Evolutionary conservation across 2,797 vertebrate species (phyloP), one percentile per base, ranked within the genome.

Genomic region (Urophycis tenuis): DNA sequence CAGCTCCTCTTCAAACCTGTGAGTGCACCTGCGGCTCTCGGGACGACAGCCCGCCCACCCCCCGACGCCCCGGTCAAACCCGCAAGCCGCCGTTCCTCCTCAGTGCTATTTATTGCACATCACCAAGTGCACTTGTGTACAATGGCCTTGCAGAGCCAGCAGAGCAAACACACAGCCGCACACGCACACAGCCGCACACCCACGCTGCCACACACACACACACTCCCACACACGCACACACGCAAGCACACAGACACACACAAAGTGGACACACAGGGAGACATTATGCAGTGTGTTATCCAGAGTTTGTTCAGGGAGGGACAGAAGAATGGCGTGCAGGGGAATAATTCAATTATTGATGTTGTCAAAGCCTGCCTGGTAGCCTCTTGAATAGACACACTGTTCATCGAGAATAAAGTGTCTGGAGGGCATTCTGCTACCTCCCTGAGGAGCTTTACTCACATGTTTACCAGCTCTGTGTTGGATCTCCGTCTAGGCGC

Each of bases 221-320:
- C n/a, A n/a, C n/a, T n/a, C n/a, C n/a, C 74, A 72, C 73, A 79
- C 25, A 82, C n/a, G 36, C 36, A 73, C n/a, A 45, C 72, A 53
- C 53, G 8, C 73, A 75, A 75, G 34, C 73, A 69, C 75, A 80
- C 73, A 81, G 31, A 53, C 75, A 72, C 64, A 70, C 75, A 78
- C 29, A 83, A 12, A 67, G 33, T 32, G 31, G 25, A 53, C 41
- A 30, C 78, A 79, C 70, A 79, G 71, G 33, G 39, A 80, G 75
- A 83, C 80, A 80, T 83, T 85, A 83, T 88, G 81, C 60, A 29
- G 25, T 67, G 60, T 64, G 53, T 25, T 67, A 67, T 71, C 69
- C 75, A 83, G 80, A 31, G 85, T 89, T 88, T 89, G 80, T 78
- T 84, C 82, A 86, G 78, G 85, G 83, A 87, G 85, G 77, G 82